Conservation (phyloP, 2,113 vertebrate species). For the Archilochus colubris region DNA sequence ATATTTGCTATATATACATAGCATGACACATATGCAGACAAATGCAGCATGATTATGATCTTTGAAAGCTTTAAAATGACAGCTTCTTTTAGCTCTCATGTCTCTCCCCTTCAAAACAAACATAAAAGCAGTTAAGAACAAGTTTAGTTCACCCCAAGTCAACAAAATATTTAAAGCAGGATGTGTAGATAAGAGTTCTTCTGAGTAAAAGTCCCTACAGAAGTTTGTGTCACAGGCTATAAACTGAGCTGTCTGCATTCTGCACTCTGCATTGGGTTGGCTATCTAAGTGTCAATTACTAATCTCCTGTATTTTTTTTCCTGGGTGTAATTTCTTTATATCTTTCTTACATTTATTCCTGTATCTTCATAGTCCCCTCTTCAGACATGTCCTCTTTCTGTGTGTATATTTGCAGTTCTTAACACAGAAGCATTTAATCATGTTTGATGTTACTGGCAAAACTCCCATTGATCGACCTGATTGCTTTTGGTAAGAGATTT, state of each 20-base stretch:
- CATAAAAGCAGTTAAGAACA: neutral
- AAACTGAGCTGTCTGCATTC: neutral
- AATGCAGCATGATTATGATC: too few relatives aligned
- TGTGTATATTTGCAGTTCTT: neutral
- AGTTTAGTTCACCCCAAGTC: neutral
- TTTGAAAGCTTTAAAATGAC: neutral
- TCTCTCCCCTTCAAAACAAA: neutral
- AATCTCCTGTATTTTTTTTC: neutral
- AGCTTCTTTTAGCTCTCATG: neutral
- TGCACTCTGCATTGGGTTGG: neutral
- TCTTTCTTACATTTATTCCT: neutral
- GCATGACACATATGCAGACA: neutral
- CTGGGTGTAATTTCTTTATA: neutral
- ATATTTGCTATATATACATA: fast-evolving
- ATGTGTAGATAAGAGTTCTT: neutral
- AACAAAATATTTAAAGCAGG: neutral
- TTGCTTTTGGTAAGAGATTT: conserved; percentile 33
- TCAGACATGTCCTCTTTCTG: neutral
- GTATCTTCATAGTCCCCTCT: neutral
- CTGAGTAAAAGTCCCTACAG: neutral
- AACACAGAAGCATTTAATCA: conserved; percentile 14
- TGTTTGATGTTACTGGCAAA: conserved; percentile 10
- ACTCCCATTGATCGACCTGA: neutral
- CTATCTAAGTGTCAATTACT: neutral
- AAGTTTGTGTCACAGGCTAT: neutral